Evolutionary conservation across 2,888 invertebrate species (phyloP).

Genomic region (Uloborus plumipes): DNA sequence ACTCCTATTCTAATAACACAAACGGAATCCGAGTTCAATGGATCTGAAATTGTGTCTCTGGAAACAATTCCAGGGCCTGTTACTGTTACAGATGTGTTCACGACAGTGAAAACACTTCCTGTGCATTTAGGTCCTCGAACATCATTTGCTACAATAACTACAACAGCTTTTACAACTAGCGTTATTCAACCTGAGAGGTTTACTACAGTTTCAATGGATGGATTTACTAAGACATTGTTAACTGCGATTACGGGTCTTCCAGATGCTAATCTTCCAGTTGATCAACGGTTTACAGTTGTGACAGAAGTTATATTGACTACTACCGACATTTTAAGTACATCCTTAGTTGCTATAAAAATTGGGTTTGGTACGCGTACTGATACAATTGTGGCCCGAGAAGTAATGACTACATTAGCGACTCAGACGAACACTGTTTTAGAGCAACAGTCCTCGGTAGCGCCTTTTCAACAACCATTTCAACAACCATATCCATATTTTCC

Average conservation of each 20-base stretch:
- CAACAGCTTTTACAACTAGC: conserved; percentile 66
- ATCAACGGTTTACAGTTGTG: conserved; percentile 64
- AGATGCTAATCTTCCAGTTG: conserved; percentile 39
- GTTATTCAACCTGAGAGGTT: conserved; percentile 63
- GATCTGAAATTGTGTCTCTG: background rate
- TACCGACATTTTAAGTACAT: conserved; percentile 64
- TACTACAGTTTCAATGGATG: conserved; percentile 53
- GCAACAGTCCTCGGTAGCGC: conserved; percentile 22
- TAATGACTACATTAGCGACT: conserved; percentile 66
- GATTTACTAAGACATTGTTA: conserved; percentile 64
- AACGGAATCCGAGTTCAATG: background rate
- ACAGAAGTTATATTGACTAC: conserved; percentile 67
- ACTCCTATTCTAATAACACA: background rate
- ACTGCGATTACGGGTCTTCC: conserved; percentile 55
- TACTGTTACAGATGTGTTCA: conserved; percentile 66
- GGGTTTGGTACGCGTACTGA: conserved; percentile 67
- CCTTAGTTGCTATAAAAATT: conserved; percentile 66
- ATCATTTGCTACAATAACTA: conserved; percentile 67
- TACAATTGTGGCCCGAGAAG: conserved; percentile 63
- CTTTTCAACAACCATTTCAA: conserved; percentile 17
- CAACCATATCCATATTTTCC: conserved; percentile 44
- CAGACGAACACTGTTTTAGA: conserved; percentile 54
- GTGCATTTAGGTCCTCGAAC: conserved; percentile 66
- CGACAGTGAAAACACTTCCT: conserved; percentile 67
- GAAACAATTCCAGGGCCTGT: conserved; percentile 29